These are phyloP conservation scores for Cyprinodon variegatus DNA, from an alignment of 2,113 vertebrate genomes.

Conservation along the genomic window DNA sequence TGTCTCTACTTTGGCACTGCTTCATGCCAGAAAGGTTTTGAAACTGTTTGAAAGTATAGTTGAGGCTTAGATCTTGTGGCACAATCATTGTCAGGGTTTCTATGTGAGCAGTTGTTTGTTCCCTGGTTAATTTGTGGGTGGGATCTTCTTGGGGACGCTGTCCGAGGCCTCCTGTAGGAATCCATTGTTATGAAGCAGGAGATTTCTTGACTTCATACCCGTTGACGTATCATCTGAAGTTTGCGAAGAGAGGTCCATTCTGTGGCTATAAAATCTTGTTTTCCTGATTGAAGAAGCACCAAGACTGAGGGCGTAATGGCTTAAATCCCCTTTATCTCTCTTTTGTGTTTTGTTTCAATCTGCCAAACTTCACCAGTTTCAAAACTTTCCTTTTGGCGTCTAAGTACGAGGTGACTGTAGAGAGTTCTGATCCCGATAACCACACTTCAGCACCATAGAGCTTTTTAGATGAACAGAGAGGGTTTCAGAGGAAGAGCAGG, in stretches of 20 bases:
- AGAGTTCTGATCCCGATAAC: conserved; percentile 13
- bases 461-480: conserved; percentile 16
- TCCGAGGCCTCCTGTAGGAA: conserved; percentile 31
- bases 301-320: conserved; percentile 4
- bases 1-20: conserved; percentile 71
- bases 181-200: conserved; percentile 13
- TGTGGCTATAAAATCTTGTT: background rate
- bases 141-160: conserved; percentile 46
- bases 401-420: conserved; percentile 50
- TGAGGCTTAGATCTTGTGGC: conserved; percentile 39
- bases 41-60: conserved; percentile 28
- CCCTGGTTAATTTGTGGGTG: background rate
- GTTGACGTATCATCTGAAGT: background rate
- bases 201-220: background rate
- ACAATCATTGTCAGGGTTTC: conserved; percentile 34
- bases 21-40: conserved; percentile 53
- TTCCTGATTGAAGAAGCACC: conserved; percentile 15
- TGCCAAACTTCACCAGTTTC: conserved; percentile 13
- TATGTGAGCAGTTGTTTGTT: conserved; percentile 18
- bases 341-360: background rate
- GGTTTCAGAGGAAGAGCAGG: conserved; percentile 20
- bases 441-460: conserved; percentile 22
- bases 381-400: conserved; percentile 22
- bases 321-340: conserved; percentile 6
- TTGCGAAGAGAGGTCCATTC: background rate